Percentiles rank a stretch among this genome's conserved stretches.
These are phyloP conservation scores for Barypeithes pellucidus DNA, from an alignment of 2,888 invertebrate genomes.

Conservation along the genomic window DNA sequence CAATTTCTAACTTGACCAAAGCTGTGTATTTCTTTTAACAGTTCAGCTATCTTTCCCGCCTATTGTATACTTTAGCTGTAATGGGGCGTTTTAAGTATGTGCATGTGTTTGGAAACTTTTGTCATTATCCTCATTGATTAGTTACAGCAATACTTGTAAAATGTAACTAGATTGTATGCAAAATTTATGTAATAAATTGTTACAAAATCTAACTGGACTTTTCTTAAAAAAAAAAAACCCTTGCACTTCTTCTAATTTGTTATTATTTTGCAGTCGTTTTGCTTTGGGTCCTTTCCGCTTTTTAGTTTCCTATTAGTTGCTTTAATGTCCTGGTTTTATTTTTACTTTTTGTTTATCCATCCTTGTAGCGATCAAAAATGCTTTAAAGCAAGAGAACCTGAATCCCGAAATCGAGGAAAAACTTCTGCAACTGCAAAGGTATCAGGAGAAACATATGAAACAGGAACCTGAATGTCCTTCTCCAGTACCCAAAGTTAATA, in stretches of 20 bases:
- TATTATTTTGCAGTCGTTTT: conserved; percentile 64
- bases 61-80: conserved; percentile 16
- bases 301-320: conserved; percentile 52
- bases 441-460: conserved; percentile 88
- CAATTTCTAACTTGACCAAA: too few relatives aligned
- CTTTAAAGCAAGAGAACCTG: conserved; percentile 91
- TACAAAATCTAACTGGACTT: conserved; percentile 59
- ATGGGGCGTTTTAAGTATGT: conserved; percentile 30
- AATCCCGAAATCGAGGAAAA: conserved; percentile 96
- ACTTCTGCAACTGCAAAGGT: conserved; percentile 88
- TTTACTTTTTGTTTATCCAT: conserved; percentile 32
- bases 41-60: not conserved
- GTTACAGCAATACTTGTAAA: conserved; percentile 58
- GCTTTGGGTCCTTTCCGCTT: conserved; percentile 63
- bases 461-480: conserved; percentile 58
- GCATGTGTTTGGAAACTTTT: conserved; percentile 58
- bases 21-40: too few relatives aligned
- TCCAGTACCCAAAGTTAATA: conserved; percentile 64
- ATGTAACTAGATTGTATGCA: conserved; percentile 60
- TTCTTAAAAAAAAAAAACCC: conserved; percentile 62
- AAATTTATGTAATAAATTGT: conserved; percentile 62
- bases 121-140: conserved; percentile 51
- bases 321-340: conserved; percentile 41
- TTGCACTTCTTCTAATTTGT: conserved; percentile 62
- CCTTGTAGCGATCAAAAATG: conserved; percentile 87